Conservation (phyloP, 2,113 vertebrate genomes). For the Scomber scombrus region DNA sequence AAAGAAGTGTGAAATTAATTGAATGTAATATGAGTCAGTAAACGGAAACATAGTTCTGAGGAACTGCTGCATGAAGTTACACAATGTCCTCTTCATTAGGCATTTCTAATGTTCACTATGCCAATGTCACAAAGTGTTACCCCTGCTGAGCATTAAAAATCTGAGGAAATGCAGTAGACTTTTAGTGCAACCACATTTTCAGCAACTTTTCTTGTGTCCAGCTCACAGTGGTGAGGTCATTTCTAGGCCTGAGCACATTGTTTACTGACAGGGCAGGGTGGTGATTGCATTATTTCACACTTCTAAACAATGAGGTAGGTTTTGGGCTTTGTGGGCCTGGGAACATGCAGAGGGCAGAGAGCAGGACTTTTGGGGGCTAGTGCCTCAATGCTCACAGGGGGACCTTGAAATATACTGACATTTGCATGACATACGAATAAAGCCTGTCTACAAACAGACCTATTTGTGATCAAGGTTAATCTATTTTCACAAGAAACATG, state of each 20-base stretch:
- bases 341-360: slow-evolving; percentile 48
- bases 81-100: not conserved
- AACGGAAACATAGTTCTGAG: not conserved
- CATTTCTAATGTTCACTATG: not conserved
- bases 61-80: not conserved
- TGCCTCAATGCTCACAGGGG: not conserved
- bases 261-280: not conserved
- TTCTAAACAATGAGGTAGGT: slow-evolving; percentile 47
- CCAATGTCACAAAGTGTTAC: not conserved
- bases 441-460: not conserved
- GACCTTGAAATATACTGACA: slow-evolving; percentile 25
- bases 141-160: not conserved
- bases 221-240: slow-evolving; percentile 22
- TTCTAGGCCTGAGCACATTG: slow-evolving; percentile 17
- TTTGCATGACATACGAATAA: slow-evolving; percentile 14
- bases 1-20: not conserved
- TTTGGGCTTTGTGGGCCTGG: slow-evolving; percentile 9
- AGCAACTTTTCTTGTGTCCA: slow-evolving; percentile 13
- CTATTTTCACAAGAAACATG: not conserved
- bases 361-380: slow-evolving; percentile 40
- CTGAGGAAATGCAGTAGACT: not conserved
- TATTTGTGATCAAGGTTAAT: not conserved
- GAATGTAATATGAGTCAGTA: not conserved
- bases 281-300: slow-evolving; percentile 17
- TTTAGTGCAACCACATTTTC: slow-evolving; percentile 23